phyloP scores from a whole-genome alignment of 2,113 vertebrate species.

The Esox niger region DNA sequence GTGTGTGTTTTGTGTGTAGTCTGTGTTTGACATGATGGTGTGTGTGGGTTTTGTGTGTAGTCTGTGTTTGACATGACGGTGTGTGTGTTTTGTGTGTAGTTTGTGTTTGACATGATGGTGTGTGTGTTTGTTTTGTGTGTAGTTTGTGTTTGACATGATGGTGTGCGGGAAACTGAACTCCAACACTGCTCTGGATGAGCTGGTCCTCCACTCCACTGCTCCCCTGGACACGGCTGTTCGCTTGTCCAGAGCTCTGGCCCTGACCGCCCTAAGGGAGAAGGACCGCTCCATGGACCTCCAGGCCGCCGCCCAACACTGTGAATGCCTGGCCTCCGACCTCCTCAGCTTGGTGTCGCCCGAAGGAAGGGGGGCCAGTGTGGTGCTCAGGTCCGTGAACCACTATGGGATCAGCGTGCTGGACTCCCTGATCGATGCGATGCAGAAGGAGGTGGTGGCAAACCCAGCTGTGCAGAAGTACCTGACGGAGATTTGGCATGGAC shows the following conservation, averaged over 20 bases:
- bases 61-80: too few species aligned
- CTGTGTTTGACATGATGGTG: too few species aligned
- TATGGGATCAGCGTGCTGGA: conserved; percentile 50
- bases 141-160: conserved; percentile 70
- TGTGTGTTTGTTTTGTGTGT: conserved; percentile 12
- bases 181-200: conserved; percentile 54
- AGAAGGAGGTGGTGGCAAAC: conserved; percentile 59
- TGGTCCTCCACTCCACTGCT: conserved; percentile 53
- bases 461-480: conserved; percentile 65
- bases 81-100: too few species aligned
- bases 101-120: too few species aligned
- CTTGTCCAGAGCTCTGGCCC: conserved; percentile 55
- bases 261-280: conserved; percentile 55
- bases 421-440: conserved; percentile 56
- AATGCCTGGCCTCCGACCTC: conserved; percentile 58
- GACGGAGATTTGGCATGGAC: conserved; percentile 60
- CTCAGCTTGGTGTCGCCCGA: conserved; percentile 49
- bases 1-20: too few species aligned
- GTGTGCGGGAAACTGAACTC: conserved; percentile 59
- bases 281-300: conserved; percentile 54
- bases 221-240: conserved; percentile 61
- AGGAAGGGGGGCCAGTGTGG: conserved; percentile 35
- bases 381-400: conserved; percentile 56
- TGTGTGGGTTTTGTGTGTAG: too few species aligned
- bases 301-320: conserved; percentile 54